Evolutionary conservation across 1,140 invertebrate genomes (phyloP), one percentile per base, ranked within the genome.

Genomic region (Aphelinus atriplicis): DNA sequence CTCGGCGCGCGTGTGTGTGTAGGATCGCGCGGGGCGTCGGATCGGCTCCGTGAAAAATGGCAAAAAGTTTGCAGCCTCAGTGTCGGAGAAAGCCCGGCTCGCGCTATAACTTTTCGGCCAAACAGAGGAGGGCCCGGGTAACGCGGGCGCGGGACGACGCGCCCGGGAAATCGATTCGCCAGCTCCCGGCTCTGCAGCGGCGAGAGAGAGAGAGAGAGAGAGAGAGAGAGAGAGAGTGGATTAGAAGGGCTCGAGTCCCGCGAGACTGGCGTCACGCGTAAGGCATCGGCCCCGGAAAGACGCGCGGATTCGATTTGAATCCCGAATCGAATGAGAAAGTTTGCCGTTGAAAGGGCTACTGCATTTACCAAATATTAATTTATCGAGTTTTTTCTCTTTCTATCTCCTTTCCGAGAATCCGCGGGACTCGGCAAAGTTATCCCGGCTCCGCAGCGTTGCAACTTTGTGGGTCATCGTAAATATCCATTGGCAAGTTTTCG

Each of bases 281-380:
- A 81, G 80, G 85, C 82, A 87, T 87, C 86, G 86, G 87, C 87
- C 87, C 86, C 86, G 83, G 84, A 78, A 84, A 85, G 84, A 84
- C 83, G 61, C 61, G 43, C 46, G 46, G 61, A 63, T 63, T 63
- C 46, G 45, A 48, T 63, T 63, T 7, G 9, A 9, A 61, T 4
- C 3, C 3, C 45, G 45, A 42, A 10, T 2, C 6, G 26, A 45
- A 61, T 61, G 2, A 61, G 45, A 61, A 43, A 43, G 2, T 43
- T 61, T 61, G 45, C 58, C 42, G 5, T 61, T 4, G 26, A 26
- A 26, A 26, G 26, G 26, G 26, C 26, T 26, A 26, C 26, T 26
- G 26, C 0, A 26, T 26, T 0, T 26, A 26, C 26, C 26, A 26
- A 26, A 26, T 26, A 26, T 26, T 26, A 26, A 26, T 26, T 26